phyloP scores from a whole-genome alignment of 2,888 invertebrate species.

The Antheraea yamamai region DNA sequence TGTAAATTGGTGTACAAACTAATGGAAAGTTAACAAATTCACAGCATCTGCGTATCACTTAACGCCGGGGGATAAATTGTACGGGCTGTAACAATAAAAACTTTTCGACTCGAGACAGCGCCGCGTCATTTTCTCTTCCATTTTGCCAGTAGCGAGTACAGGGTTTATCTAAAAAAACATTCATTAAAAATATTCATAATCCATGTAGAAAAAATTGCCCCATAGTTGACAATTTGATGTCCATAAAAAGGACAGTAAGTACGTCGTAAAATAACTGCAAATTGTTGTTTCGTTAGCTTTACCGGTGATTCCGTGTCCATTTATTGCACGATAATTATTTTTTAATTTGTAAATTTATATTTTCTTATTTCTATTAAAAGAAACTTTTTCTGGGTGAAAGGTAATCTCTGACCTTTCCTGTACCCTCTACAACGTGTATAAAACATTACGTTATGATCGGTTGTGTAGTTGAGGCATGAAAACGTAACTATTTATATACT shows the following conservation, averaged over 20 bases:
- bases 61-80: slow-evolving; percentile 8
- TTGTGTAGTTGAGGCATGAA: too few relatives aligned
- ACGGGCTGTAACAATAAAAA: slow-evolving; percentile 2
- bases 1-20: slow-evolving; percentile 7
- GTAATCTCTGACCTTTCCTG: too few relatives aligned
- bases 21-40: slow-evolving; percentile 11
- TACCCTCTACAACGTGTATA: too few relatives aligned
- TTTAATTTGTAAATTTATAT: too few relatives aligned
- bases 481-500: too few relatives aligned
- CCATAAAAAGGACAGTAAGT: background rate
- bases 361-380: too few relatives aligned
- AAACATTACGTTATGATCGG: too few relatives aligned
- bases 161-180: background rate
- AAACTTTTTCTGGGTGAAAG: too few relatives aligned
- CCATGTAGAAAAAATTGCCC: background rate
- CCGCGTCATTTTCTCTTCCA: background rate
- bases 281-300: background rate
- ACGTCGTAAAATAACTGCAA: background rate
- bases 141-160: background rate
- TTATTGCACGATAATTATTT: background rate
- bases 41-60: slow-evolving; percentile 12
- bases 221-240: background rate
- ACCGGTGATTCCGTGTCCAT: background rate
- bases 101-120: background rate
- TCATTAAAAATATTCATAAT: background rate